phyloP scores from a whole-genome alignment of 2,113 vertebrate species.

The Entelurus aequoreus region DNA sequence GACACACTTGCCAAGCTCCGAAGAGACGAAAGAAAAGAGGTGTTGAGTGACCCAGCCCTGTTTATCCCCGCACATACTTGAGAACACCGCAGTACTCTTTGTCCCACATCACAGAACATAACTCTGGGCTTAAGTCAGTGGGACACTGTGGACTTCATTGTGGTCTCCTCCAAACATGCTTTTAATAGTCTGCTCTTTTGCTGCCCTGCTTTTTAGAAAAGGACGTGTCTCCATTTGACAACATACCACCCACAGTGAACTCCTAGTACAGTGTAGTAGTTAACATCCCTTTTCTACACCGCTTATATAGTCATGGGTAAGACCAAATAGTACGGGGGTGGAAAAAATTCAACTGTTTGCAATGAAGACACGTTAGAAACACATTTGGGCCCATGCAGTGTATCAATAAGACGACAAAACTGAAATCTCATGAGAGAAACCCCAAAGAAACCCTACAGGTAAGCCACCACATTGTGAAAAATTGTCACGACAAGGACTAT shows the following conservation, averaged over 20 bases:
- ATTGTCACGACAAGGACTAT: no score
- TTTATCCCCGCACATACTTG: conserved; percentile 23
- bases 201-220: conserved; percentile 7
- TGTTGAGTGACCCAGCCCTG: conserved; percentile 12
- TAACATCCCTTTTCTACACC: no score
- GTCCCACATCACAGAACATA: conserved; percentile 5
- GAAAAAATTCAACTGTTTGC: no score
- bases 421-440: no score
- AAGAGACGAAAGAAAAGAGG: conserved; percentile 9
- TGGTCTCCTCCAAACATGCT: conserved; percentile 28
- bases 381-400: no score
- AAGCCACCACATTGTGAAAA: no score
- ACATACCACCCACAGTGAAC: background rate
- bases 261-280: background rate
- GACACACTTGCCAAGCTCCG: conserved; percentile 5
- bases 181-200: conserved; percentile 7
- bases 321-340: no score
- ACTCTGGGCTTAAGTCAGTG: background rate
- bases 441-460: no score
- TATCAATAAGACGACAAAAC: no score
- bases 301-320: no score
- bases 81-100: conserved; percentile 3
- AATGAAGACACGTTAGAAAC: no score
- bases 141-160: conserved; percentile 3
- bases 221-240: background rate